phyloP scores from a whole-genome alignment of 1,140 invertebrate genomes.

The Panagrolaimus sp. region DNA sequence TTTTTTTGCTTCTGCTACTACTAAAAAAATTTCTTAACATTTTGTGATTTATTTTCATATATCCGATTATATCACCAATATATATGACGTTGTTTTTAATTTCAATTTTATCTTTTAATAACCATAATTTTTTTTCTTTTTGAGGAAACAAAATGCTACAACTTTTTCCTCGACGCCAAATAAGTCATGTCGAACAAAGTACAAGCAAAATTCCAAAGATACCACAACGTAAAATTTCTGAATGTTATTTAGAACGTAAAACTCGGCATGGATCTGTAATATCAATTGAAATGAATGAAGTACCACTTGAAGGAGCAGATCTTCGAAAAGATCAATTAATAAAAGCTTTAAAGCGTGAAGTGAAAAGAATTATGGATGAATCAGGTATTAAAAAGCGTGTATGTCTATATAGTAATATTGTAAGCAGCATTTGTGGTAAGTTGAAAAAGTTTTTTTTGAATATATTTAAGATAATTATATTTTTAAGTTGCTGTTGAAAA shows the following conservation, averaged over 20 bases:
- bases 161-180: constrained; percentile 4
- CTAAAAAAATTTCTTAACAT: too few species aligned
- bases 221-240: not conserved
- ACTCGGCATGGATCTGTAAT: constrained; percentile 9
- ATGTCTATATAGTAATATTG: not conserved
- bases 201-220: not conserved
- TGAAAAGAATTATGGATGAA: constrained; percentile 9
- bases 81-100: too few species aligned
- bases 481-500: constrained; percentile 8
- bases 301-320: not conserved
- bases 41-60: too few species aligned
- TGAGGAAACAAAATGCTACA: not conserved
- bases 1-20: too few species aligned
- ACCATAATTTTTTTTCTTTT: too few species aligned
- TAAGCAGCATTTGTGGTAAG: constrained; percentile 3
- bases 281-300: not conserved
- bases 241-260: constrained; percentile 11
- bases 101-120: too few species aligned
- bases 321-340: constrained; percentile 7
- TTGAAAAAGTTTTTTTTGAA: not conserved
- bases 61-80: too few species aligned
- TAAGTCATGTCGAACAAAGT: constrained; percentile 6
- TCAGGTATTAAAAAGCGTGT: not conserved
- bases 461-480: not conserved
- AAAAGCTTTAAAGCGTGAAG: constrained; percentile 1